Conservation (phyloP, 2,797 vertebrate genomes). For the Notolabrus celidotus region DNA sequence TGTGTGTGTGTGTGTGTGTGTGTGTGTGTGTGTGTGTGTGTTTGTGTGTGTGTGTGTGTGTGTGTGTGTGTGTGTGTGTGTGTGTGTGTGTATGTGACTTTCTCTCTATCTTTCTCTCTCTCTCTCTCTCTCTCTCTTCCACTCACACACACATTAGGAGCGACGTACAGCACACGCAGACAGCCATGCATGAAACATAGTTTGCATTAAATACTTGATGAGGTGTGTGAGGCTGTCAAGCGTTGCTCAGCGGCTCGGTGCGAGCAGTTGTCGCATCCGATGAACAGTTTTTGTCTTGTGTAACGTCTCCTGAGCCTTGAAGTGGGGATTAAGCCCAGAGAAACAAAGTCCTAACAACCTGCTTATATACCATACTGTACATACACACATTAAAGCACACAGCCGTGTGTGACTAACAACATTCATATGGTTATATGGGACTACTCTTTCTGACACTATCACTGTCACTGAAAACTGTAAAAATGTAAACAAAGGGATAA, state of each 20-base stretch:
- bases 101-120: background rate
- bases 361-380: slow-evolving; percentile 28
- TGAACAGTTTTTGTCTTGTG: slow-evolving; percentile 74
- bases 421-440: slow-evolving; percentile 6
- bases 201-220: slow-evolving; percentile 81
- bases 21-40: slow-evolving; percentile 3
- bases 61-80: slow-evolving; percentile 3
- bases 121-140: background rate
- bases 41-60: slow-evolving; percentile 30
- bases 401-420: slow-evolving; percentile 8
- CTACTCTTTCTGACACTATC: too few species aligned
- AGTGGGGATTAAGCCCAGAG: slow-evolving; percentile 40
- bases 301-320: slow-evolving; percentile 62
- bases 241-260: slow-evolving; percentile 58
- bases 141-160: slow-evolving; percentile 20
- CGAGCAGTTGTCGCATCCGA: slow-evolving; percentile 70
- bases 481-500: too few species aligned
- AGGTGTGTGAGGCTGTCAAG: slow-evolving; percentile 75
- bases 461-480: too few species aligned
- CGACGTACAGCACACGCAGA: slow-evolving; percentile 56
- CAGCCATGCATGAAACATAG: slow-evolving; percentile 76
- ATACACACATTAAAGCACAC: slow-evolving; percentile 7
- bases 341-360: slow-evolving; percentile 54
- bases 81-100: background rate
- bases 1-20: slow-evolving; percentile 2